Evolutionary conservation across 1,140 invertebrate genomes (phyloP), one percentile per base, ranked within the genome.

Genomic region (Lepidotrigona ventralis): DNA sequence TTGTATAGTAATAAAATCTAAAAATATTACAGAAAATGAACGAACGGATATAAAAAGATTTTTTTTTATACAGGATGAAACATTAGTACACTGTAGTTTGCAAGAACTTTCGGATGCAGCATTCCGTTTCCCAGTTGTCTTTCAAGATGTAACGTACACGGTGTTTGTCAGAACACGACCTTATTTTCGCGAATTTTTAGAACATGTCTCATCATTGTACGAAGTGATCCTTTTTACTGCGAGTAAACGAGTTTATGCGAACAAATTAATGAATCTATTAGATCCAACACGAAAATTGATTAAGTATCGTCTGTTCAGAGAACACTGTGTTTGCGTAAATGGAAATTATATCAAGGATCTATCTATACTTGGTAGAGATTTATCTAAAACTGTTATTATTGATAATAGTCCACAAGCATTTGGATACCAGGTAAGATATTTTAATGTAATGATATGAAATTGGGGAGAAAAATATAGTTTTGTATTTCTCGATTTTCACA

Each of bases 291-390:
- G 98, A 70, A 96, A 97, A 87, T 96, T 98, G 94, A 99, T 99
- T 82, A 99, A 98, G 94, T 99, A 96, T 90, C 95, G 98, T 75
- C 94, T 99, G 74, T 99, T 99, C 94, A 95, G 98, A 81, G 98
- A 99, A 93, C 98, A 99, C 91, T 99, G 98, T 93, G 96, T 99
- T 0, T 98, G 98, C 91, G 97, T 99, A 17, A 98, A 98, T 94
- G 98, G 98, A 1, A 99, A 99, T 94, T 99, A 99, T 92, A 98
- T 99, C 76, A 99, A 99, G 92, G 99, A 99, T 95, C 94, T 99
- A 51, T 97, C 97, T 1, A 99, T 99, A 88, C 95, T 99, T 23
- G 98, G 98, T 46, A 95, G 99, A 85, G 98, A 99, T 95, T 95
- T 99, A 63, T 96, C 98, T 2, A 98, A 98, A 93, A 98, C 98